Base-by-base conservation (phyloP, 1,140 invertebrate species). In the Caenorhabditis briggsae region DNA sequence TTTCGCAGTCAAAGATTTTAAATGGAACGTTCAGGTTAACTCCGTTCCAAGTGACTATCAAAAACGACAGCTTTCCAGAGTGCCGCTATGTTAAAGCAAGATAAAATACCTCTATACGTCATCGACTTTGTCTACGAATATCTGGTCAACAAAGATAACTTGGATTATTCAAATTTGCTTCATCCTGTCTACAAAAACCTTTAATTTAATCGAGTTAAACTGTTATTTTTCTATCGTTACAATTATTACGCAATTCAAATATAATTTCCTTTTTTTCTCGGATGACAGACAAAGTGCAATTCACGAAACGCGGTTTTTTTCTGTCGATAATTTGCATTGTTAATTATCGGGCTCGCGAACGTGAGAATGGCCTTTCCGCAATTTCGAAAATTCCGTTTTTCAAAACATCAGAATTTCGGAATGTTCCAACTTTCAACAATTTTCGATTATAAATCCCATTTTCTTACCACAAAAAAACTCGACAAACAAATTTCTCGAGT, bases 11-110 rank as follows among this genome's bases (percentile, higher is more conserved):
- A 78, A 53, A 14, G 70, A 78, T 11, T 78, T 78, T 46, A 48
- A 48, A 14, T 78, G 70, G 70, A 78, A 78, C 41, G 2, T 33
- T n/a, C 70, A 78, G 70, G 70, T 78, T 20, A 59, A 7, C 16
- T 3, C n/a, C 2, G 12, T 25, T 18, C 11, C 14, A 11, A 20
- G 25, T 5, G 9, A 11, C 20, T 61, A 20, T 50, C 20, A 53
- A n/a, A 43, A 23, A 46, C 11, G 23, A 20, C 20, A 11, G 8
- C 5, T 46, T 18, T 78, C 50, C 43, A 78, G 70, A 78, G 70
- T 50, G 70, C 70, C 2, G 7, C 14, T 2, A 50, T 78, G 46
- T 7, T 78, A 18, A 78, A 78, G 18, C 3, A 11, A 5, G 46
- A 78, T 23, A 50, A 78, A 2, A 78, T 50, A 23, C 46, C 46